Evolutionary conservation across 37 sponge, comb jelly and placozoan species (phyloP), one percentile per base, ranked within the genome.

Genomic region (Eunapius fragilis): DNA sequence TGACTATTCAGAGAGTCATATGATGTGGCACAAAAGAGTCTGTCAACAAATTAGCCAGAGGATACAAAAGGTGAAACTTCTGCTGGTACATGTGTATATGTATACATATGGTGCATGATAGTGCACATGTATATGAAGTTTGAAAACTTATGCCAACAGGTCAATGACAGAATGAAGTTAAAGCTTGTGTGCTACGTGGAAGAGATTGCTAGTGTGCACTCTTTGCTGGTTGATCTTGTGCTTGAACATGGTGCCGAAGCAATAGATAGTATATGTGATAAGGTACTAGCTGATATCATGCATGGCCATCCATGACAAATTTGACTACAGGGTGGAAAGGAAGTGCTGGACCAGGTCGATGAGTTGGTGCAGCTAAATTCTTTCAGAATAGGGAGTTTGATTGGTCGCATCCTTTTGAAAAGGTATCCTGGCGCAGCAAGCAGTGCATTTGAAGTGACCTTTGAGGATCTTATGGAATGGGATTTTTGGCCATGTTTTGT

Each of bases 401-500:
- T 78, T 36, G 79, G 49, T 28, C 41, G 48, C 25, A 78, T 78
- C 38, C 48, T 78, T 23, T 19, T n/a, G 28, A 78, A 78, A 30
- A 78, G 48, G 50, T 78, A 78, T 78, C 79, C 79, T 41, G 48
- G 48, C 2, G 41, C 41, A 41, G 41, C 41, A 41, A 41, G 41
- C 41, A 41, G 41, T 41, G 41, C 41, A 41, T 78, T 78, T 78
- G 48, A 32, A 26, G 24, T 78, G 34, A 49, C 79, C 26, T 37
- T 78, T 32, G 24, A 25, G 28, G 79, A 78, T 30, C 48, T 78
- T 25, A 25, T 78, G 28, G 79, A 78, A 45, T 78, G 79, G 79
- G 79, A 78, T 25, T 38, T 78, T 25, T 78, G 79, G 79, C 77
- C 77, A 25, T 34, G 77, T 36, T 76, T 76, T 31, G n/a, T 76